Base-by-base conservation (phyloP, 2,113 vertebrate species). In the Chloropsis cyanopogon region DNA sequence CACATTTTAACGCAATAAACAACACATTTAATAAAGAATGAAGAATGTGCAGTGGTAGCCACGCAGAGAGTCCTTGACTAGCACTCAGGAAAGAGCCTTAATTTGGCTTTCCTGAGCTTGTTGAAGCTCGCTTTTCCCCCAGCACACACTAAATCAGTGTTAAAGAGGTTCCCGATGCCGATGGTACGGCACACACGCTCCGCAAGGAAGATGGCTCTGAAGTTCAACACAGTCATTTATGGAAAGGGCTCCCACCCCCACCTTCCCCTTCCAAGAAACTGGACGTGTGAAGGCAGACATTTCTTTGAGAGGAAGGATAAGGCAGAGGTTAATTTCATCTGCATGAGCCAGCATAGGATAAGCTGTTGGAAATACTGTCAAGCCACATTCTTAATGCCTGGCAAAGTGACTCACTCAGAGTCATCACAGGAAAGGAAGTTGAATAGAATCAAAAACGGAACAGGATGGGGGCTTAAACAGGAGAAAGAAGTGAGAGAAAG, bases 391-490 rank as follows among this genome's bases (percentile, higher is more conserved):
- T 96, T 96, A 93, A 83, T 92, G 96, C 90, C 92, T 95, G 93
- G 95, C 92, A 96, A 94, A 96, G 91, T 96, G 93, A 97, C 68
- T 97, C 95, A 97, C 42, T 86, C 61, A 78, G 73, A 96, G 79
- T 84, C 94, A 92, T 92, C 90, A 96, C 93, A 93, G 95, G 92
- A 96, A 96, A 93, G 96, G 97, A 97, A 97, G 97, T 79, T 91
- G 95, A 96, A 97, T 41, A 97, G 92, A 97, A 97, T 95, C 93
- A 96, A 97, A 95, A 97, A 78, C 72, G 95, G 95, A 97, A 97
- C 97, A 97, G 96, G 97, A 97, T 97, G 93, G 75, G 66, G 88
- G 82, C 91, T 95, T 83, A 54, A 64, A 95, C 73, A 95, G 85
- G 89, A 96, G 92, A 93, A 96, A 95, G 82, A 97, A 96, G 93